These are phyloP conservation scores for Dendropsophus ebraccatus DNA, from an alignment of 2,113 vertebrate species.

Conservation along the genomic window DNA sequence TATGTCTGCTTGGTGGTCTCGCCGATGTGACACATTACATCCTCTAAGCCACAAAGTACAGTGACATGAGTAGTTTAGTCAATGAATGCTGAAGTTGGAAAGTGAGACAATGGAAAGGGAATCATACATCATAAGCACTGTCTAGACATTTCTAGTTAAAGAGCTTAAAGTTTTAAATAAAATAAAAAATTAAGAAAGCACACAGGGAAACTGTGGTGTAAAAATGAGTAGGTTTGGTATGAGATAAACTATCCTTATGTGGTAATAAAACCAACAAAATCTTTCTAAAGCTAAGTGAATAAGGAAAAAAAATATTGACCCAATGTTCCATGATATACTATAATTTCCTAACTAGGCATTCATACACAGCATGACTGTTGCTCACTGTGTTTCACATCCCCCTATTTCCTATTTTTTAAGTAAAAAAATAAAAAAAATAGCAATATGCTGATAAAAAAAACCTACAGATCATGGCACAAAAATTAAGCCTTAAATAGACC, in stretches of 20 bases:
- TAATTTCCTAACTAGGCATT: too few species aligned
- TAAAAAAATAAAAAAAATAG: too few species aligned
- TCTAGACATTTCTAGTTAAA: constrained; percentile 33
- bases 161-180: neutral
- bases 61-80: neutral
- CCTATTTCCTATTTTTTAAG: too few species aligned
- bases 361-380: too few species aligned
- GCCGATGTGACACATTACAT: too few species aligned
- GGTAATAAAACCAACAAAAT: neutral
- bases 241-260: neutral
- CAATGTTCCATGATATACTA: too few species aligned
- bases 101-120: constrained; percentile 35
- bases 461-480: too few species aligned
- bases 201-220: neutral
- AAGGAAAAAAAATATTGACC: neutral
- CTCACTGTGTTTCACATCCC: too few species aligned
- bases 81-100: constrained; percentile 8
- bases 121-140: neutral
- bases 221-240: neutral
- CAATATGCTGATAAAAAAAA: too few species aligned
- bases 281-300: neutral
- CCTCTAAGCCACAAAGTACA: constrained; percentile 6
- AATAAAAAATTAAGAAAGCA: neutral
- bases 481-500: too few species aligned
- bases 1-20: neutral